Evolutionary conservation across 2,888 invertebrate species (phyloP), one percentile per base, ranked within the genome.

Genomic region (Ferrisia virgata): DNA sequence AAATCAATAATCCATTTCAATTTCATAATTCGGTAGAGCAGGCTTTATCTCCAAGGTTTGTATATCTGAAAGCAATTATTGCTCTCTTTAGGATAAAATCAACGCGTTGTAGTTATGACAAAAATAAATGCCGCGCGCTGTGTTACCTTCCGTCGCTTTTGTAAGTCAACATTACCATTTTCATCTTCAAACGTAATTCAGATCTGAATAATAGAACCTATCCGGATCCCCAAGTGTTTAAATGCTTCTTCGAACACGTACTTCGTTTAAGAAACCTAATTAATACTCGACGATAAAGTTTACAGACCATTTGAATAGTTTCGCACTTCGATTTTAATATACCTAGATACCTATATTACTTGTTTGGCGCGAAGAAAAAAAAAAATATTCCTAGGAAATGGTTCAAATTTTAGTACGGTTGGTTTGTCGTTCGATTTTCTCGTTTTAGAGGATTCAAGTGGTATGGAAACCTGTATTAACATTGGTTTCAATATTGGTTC

Each of bases 41-140:
- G 15, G 64, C 64, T 11, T 64, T 31, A 28, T 64, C 64, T 64
- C n/a, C 28, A 28, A 9, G 25, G 25, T 64, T 64, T 64, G 28
- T 64, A 64, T 28, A 64, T 64, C 28, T 64, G 64, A 64, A 64
- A 64, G 64, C 64, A 64, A 64, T 64, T 64, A 64, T 64, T 64
- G 15, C 64, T 28, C 64, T 64, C 64, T 64, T 64, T 64, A 64
- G 64, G 64, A 64, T 64, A 64, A 64, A 64, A 64, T 64, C 64
- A 64, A 64, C 64, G 53, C 22, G 18, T 47, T 28, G 28, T 28
- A 64, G 28, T 64, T 64, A 28, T 64, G 28, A 64, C 28, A 64
- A 64, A 64, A 64, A 64, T 64, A 28, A 64, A 64, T 64, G 64
- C 64, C 64, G 64, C 28, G 18, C 15, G 64, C 64, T 28, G 64